Evolutionary conservation across 2,797 vertebrate species (phyloP).

Genomic region (Sebastes cheni): DNA sequence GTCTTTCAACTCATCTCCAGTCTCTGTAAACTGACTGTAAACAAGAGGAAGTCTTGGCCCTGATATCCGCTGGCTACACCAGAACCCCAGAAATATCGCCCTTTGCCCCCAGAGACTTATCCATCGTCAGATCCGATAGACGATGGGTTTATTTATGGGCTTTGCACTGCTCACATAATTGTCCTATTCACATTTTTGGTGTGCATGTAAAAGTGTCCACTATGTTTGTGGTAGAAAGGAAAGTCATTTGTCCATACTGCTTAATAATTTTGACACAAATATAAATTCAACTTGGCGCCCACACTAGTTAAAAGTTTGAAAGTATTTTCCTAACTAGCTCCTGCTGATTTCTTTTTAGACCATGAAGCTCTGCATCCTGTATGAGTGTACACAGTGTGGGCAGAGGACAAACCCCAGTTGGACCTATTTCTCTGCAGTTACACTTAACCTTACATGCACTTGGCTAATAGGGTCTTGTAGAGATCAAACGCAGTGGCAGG

Average conservation of each 20-base stretch:
- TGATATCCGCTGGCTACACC: too few relatives aligned
- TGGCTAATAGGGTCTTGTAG: conserved; percentile 36
- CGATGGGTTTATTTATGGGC: not conserved
- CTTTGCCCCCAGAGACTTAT: too few relatives aligned
- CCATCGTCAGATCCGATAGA: too few relatives aligned
- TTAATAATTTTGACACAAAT: not conserved
- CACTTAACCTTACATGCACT: conserved; percentile 55
- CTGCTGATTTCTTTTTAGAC: not conserved
- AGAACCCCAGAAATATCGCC: too few relatives aligned
- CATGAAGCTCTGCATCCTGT: not conserved
- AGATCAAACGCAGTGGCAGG: conserved; percentile 52
- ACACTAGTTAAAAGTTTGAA: not conserved
- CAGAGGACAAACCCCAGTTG: conserved; percentile 35
- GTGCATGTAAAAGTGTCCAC: not conserved
- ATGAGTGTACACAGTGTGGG: conserved; percentile 24
- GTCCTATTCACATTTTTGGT: not conserved
- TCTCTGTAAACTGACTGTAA: too few relatives aligned
- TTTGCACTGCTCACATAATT: not conserved
- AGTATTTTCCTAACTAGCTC: not conserved
- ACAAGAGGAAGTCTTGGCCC: too few relatives aligned
- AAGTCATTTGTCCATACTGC: not conserved
- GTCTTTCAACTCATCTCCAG: too few relatives aligned
- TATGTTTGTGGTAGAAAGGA: not conserved
- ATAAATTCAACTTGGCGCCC: not conserved
- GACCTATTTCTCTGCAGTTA: conserved; percentile 37